Evolutionary conservation across 2,888 invertebrate species (phyloP).

Genomic region (Drosophila phalerata): DNA sequence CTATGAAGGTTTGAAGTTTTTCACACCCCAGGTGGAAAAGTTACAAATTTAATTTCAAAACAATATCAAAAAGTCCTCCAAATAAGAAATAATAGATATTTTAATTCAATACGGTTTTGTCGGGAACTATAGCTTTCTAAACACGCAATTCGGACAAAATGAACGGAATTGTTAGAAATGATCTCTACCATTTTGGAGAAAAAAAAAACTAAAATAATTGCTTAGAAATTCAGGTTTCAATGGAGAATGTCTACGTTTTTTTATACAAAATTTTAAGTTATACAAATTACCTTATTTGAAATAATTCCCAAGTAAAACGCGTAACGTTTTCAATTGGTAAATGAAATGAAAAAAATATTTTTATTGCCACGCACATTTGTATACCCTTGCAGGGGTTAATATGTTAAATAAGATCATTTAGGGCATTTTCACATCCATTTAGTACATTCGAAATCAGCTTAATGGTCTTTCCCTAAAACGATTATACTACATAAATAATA

Average conservation of each 20-base stretch:
- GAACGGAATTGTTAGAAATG: not conserved
- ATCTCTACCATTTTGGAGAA: not conserved
- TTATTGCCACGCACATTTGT: slow-evolving; percentile 49
- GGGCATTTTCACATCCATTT: not conserved
- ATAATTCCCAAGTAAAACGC: slow-evolving; percentile 18
- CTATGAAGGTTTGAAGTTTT: too few relatives aligned
- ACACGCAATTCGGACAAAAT: not conserved
- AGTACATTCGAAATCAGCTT: not conserved
- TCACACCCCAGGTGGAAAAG: too few relatives aligned
- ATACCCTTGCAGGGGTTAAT: slow-evolving; percentile 29
- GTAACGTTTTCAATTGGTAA: slow-evolving; percentile 18
- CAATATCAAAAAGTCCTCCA: too few relatives aligned
- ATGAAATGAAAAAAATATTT: slow-evolving; percentile 27
- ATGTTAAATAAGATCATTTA: not conserved
- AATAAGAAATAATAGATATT: too few relatives aligned
- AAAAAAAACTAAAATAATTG: not conserved
- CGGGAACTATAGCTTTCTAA: too few relatives aligned
- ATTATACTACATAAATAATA: not conserved
- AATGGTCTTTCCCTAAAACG: not conserved
- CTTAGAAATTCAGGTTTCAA: not conserved
- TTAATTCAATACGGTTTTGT: too few relatives aligned
- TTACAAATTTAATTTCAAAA: too few relatives aligned
- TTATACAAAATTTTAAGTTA: not conserved
- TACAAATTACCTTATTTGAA: not conserved
- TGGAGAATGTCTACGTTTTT: too few relatives aligned